Base-by-base conservation (phyloP, 2,888 invertebrate species). In the Macrostomum cliftonense region DNA sequence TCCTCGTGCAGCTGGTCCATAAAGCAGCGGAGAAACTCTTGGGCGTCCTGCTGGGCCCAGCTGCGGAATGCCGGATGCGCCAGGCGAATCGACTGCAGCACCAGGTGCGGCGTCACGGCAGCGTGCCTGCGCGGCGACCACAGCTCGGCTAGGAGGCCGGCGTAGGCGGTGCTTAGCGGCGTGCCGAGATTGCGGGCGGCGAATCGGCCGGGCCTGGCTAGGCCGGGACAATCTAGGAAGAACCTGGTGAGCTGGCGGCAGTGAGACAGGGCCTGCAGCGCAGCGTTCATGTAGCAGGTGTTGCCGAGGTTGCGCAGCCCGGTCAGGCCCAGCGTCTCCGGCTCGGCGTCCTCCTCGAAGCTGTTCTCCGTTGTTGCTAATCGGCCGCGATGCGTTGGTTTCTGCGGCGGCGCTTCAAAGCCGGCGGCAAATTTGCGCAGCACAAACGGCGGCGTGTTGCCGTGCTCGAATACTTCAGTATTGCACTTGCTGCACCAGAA, bases 211-310 rank as follows among this genome's bases (percentile, higher is more conserved):
- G 40, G 20, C 9, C 20, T 40, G 16, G 20, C 40, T 9, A 40
- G 16, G 20, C 20, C 17, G 5, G 16, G 40, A 40, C 40, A 40
- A 9, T 16, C 16, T 9, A 40, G 40, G 9, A 40, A 17, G 40
- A 17, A 40, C 17, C 20, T 2, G 40, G 40, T 40, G 16, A 40
- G 20, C 19, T 40, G 40, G 20, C 17, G 57, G 70, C 73, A 73
- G 71, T 93, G 89, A 58, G 87, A 87, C 16, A 95, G 75, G 0
- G 91, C 87, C 68, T 95, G 93, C 11, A 97, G 71, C 0, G 95
- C 93, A 1, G 93, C 82, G 71, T 95, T 95, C 88, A 97, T 88
- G 69, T 95, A 97, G 70, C 95, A 97, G 0, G 95, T 95, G 72
- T 93, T 93, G 53, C 93, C 93, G 60, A 95, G 81, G 71, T 95